Percentiles rank a stretch among this genome's conserved stretches.
Evolutionary conservation across 2,113 vertebrate genomes (phyloP).

Genomic region (Xenopus tropicalis): DNA sequence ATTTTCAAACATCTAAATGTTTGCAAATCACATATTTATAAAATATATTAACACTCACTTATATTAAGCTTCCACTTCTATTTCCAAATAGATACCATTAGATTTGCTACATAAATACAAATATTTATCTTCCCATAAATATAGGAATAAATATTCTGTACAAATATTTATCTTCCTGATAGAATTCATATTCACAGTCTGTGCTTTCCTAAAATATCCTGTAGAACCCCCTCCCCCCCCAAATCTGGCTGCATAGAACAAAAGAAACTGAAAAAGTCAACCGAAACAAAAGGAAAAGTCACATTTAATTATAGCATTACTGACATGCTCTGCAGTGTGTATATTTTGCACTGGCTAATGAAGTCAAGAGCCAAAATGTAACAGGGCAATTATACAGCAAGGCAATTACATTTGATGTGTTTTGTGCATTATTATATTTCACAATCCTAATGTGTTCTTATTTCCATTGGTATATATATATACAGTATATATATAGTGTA

Average conservation of each 20-base stretch:
- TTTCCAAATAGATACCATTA: too few species aligned
- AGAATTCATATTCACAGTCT: too few species aligned
- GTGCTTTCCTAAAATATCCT: too few species aligned
- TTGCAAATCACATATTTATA: too few species aligned
- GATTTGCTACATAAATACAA: too few species aligned
- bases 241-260: not conserved
- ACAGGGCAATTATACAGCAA: not conserved
- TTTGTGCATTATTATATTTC: not conserved
- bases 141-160: too few species aligned
- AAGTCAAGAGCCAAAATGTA: not conserved
- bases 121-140: too few species aligned
- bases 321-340: not conserved
- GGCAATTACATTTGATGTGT: not conserved
- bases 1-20: too few species aligned
- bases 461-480: not conserved
- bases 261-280: not conserved
- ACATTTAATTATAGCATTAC: constrained; percentile 1
- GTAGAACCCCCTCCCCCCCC: too few species aligned
- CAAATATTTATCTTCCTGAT: too few species aligned
- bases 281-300: constrained; percentile 1
- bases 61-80: too few species aligned
- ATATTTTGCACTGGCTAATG: not conserved
- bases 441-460: not conserved
- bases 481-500: not conserved
- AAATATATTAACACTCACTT: too few species aligned